A percentile compares a stretch with the other conserved stretches of the same genome.
Conservation (phyloP, 2,113 vertebrate species). For the Fregata magnificens region DNA sequence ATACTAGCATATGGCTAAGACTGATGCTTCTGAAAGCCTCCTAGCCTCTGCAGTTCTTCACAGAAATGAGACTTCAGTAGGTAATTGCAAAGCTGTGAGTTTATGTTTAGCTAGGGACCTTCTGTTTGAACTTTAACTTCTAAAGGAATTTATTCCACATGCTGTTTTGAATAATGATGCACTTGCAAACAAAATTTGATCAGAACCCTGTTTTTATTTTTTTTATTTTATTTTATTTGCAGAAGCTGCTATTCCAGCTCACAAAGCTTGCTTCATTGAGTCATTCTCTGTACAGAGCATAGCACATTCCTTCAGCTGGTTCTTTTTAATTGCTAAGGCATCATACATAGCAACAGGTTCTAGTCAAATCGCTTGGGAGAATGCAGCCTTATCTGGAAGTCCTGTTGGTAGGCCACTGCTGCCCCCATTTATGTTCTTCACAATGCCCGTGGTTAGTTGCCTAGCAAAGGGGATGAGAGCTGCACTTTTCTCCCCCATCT, state of each 20-base stretch:
- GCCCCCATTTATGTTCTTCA: not conserved
- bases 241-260: not conserved
- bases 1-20: not conserved
- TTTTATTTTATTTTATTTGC: not conserved
- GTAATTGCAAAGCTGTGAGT: not conserved
- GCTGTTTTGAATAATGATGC: not conserved
- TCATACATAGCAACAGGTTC: not conserved
- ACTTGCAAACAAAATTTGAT: not conserved
- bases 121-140: slow-evolving; percentile 45
- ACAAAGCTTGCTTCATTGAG: not conserved
- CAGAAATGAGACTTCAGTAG: slow-evolving; percentile 22
- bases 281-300: not conserved
- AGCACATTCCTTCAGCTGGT: not conserved
- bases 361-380: not conserved
- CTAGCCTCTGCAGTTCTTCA: not conserved
- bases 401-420: not conserved
- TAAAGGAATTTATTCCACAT: not conserved
- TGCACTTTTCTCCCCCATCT: not conserved
- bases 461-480: not conserved
- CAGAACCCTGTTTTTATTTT: not conserved
- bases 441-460: not conserved
- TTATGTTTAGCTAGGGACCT: slow-evolving; percentile 6
- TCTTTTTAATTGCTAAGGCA: not conserved
- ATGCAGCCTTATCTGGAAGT: not conserved
- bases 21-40: not conserved